Conservation (phyloP, 2,797 vertebrate species). For the Hylomyscus alleni region DNA sequence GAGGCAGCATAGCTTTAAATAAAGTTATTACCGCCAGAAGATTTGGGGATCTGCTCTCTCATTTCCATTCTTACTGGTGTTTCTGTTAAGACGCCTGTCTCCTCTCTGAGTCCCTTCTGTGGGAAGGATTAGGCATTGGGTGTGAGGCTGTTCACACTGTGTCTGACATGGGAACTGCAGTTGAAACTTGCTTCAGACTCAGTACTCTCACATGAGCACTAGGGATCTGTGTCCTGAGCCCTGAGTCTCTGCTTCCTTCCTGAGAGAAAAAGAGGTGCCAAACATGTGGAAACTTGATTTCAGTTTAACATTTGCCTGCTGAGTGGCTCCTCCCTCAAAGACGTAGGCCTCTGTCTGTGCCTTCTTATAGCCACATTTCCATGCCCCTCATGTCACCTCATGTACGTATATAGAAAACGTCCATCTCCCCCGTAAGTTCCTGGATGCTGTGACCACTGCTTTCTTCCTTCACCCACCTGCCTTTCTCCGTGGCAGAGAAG, state of each 20-base stretch:
- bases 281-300: neutral
- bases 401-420: neutral
- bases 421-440: neutral
- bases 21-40: neutral
- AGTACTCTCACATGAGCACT: neutral
- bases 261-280: neutral
- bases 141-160: neutral
- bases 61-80: neutral
- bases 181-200: accelerated
- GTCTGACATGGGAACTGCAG: accelerated
- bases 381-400: neutral
- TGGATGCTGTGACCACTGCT: too few species aligned
- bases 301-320: neutral
- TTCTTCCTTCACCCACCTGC: neutral
- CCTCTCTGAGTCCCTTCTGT: neutral
- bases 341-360: neutral
- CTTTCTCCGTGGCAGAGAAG: neutral
- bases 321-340: neutral
- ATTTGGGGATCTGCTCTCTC: accelerated
- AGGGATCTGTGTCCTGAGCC: neutral
- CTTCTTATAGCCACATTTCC: neutral
- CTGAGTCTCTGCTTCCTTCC: neutral
- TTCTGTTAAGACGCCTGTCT: neutral
- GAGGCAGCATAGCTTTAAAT: neutral
- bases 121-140: neutral